Evolutionary conservation across 2,888 invertebrate genomes (phyloP).

Genomic region (Alloplasta piceator): DNA sequence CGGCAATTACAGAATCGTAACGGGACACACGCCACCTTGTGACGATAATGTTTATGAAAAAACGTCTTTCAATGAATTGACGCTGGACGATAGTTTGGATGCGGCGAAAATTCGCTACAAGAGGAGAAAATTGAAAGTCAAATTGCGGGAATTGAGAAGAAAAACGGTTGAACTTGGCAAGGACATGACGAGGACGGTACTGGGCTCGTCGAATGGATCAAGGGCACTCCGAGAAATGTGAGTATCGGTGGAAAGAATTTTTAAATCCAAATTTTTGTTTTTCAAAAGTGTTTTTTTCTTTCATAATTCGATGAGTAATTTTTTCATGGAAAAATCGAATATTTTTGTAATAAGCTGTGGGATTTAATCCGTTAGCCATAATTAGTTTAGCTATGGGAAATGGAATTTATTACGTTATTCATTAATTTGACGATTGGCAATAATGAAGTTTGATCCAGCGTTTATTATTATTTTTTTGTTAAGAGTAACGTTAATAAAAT

Average conservation of each 20-base stretch:
- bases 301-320: not conserved
- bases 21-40: slow-evolving; percentile 66
- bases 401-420: too few species aligned
- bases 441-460: too few species aligned
- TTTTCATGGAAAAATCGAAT: too few species aligned
- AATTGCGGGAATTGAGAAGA: slow-evolving; percentile 71
- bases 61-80: not conserved
- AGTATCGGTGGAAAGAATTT: slow-evolving; percentile 42
- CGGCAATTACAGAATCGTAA: slow-evolving; percentile 74
- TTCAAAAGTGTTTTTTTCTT: not conserved
- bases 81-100: slow-evolving; percentile 46
- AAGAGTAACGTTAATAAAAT: too few species aligned
- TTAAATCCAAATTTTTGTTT: not conserved
- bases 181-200: slow-evolving; percentile 65
- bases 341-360: too few species aligned
- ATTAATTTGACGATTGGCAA: too few species aligned
- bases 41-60: slow-evolving; percentile 24
- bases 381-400: too few species aligned
- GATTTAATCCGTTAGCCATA: too few species aligned
- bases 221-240: slow-evolving; percentile 44
- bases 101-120: slow-evolving; percentile 68
- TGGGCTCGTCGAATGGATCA: slow-evolving; percentile 38
- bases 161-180: slow-evolving; percentile 71
- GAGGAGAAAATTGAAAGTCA: slow-evolving; percentile 70
- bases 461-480: too few species aligned